phyloP scores from a whole-genome alignment of 2,113 vertebrate species.

The Hucho hucho region DNA sequence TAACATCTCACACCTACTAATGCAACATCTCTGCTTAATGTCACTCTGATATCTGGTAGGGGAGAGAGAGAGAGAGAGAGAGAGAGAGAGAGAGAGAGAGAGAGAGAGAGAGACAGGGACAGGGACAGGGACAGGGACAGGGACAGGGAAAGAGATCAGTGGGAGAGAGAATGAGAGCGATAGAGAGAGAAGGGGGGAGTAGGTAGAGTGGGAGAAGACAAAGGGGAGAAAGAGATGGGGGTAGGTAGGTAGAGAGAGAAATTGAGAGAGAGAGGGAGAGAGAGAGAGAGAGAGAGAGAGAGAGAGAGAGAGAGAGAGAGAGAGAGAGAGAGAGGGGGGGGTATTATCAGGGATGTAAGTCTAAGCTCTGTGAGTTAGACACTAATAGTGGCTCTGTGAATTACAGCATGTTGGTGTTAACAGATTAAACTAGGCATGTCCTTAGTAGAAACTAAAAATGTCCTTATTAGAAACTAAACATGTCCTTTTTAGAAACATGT shows the following conservation, averaged over 20 bases:
- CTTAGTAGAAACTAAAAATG: too few species aligned
- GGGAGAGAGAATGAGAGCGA: too few species aligned
- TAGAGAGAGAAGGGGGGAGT: neutral
- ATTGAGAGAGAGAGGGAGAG: neutral
- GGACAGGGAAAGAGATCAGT: too few species aligned
- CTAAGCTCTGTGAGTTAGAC: constrained; percentile 73
- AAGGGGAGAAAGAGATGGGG: too few species aligned
- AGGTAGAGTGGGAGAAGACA: too few species aligned
- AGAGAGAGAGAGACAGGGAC: neutral
- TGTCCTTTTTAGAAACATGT: too few species aligned
- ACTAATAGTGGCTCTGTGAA: too few species aligned
- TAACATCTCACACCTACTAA: constrained; percentile 62
- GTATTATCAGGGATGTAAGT: constrained; percentile 61
- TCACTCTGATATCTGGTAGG: constrained; percentile 9
- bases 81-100: neutral
- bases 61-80: too few species aligned
- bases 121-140: too few species aligned
- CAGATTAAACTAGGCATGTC: constrained; percentile 79
- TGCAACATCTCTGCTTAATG: constrained; percentile 44
- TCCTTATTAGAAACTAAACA: constrained; percentile 55
- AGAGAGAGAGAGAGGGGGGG: neutral
- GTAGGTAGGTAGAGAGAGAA: too few species aligned
- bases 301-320: too few species aligned
- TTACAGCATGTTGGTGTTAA: constrained; percentile 75
- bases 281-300: neutral